Evolutionary conservation across 2,888 invertebrate genomes (phyloP), one percentile per base, ranked within the genome.

Genomic region (Phengaris alcon): DNA sequence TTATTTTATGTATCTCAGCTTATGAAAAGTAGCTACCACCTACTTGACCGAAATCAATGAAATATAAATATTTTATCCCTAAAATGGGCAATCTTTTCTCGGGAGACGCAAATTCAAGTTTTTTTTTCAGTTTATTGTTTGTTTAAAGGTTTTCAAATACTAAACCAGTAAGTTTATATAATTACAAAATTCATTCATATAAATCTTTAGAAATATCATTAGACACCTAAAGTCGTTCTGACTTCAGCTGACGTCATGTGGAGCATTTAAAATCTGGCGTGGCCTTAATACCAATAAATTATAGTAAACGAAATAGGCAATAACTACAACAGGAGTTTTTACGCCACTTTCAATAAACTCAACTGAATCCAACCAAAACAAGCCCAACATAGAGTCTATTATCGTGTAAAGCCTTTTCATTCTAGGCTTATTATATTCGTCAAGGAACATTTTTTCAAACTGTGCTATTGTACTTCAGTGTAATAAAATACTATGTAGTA

Each of bases 231-330:
- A 64, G 64, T 64, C 64, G 64, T 44, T 35, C 35, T 35, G 35
- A 35, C 35, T 35, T 52, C 10, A 22, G 22, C 22, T 52, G 35
- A 69, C 69, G 69, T 69, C 69, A 69, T 69, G 69, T 48, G 48
- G 48, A 69, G 69, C n/a, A 48, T 46, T 48, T 69, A 69, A 69
- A 69, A 69, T n/a, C 46, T 48, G 69, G 69, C 69, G n/a, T 68
- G 48, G 69, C 15, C 48, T 48, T n/a, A n/a, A 69, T 69, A 46
- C 69, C 48, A 69, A 69, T 48, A 69, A 69, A 69, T 69, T 46
- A 69, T 10, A 15, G 46, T n/a, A 48, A 69, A 69, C 46, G 46
- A 46, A 48, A 69, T 48, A 46, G 69, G 64, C 35, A 64, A 64
- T 64, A 35, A 64, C 13, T 44, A 35, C 13, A 64, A 64, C 13